A percentile compares a stretch with the other conserved stretches of the same genome.
Conservation (phyloP, 1,140 invertebrate genomes). For the Zaprionus tsacasi region DNA sequence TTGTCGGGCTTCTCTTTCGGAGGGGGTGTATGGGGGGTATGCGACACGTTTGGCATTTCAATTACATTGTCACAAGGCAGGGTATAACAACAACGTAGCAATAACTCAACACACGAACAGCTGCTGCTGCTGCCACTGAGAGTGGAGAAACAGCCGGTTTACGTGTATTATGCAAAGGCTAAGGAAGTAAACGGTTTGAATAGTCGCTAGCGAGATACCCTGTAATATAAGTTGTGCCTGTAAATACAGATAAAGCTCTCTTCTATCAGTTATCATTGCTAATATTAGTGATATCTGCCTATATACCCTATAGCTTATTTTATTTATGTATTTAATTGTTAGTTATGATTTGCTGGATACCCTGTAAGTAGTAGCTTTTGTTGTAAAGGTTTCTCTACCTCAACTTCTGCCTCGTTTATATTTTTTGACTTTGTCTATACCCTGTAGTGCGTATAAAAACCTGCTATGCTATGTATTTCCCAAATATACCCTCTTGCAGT, state of each 20-base stretch:
- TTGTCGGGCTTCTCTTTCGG: neutral
- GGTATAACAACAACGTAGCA: slow-evolving; percentile 24
- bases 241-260: too few relatives aligned
- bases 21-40: neutral
- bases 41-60: slow-evolving; percentile 24
- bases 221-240: neutral
- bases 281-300: too few relatives aligned
- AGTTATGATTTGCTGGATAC: too few relatives aligned
- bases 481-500: neutral
- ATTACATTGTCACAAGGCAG: slow-evolving; percentile 62
- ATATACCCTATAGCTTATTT: too few relatives aligned
- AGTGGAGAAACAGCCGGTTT: slow-evolving; percentile 54
- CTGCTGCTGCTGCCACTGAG: slow-evolving; percentile 46
- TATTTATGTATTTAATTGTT: too few relatives aligned
- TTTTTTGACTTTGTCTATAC: too few relatives aligned
- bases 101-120: slow-evolving; percentile 55
- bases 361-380: too few relatives aligned
- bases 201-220: slow-evolving; percentile 3
- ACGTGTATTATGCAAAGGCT: slow-evolving; percentile 48
- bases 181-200: neutral
- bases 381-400: too few relatives aligned
- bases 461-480: too few relatives aligned
- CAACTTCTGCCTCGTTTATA: too few relatives aligned
- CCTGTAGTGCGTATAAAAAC: too few relatives aligned
- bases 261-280: too few relatives aligned